Base-by-base conservation (phyloP, 2,797 vertebrate genomes). In the Sebastes vulpes region DNA sequence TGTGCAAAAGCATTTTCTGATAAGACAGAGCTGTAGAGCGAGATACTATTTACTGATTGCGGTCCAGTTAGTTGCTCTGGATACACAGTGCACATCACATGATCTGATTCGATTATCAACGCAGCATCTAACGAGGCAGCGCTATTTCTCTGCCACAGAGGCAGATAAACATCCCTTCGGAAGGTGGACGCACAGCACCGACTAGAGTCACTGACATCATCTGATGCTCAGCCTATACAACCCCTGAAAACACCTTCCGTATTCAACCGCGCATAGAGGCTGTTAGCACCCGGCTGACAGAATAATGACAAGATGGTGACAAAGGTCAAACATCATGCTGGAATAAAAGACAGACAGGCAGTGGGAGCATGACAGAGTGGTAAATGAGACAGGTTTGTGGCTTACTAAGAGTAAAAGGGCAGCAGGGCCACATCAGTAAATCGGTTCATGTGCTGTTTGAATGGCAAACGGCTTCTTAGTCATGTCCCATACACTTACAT, bases 341-440 rank as follows among this genome's bases (percentile, higher is more conserved):
- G 35, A 73, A 66, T 53, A 31, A 57, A 56, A 82, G 38, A 61
- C 32, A 32, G 73, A 69, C 52, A 31, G 12, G 48, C 11, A 28
- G 52, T 2, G 16, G 59, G 16, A 71, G 31, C 11, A 31, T 46
- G 64, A 75, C 23, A 2, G 58, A 68, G 61, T 42, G 57, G 59
- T 60, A 73, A 78, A 84, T 54, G 70, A 86, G 65, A 82, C 50
- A 26, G 23, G 26, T 72, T 67, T 73, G 72, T 78, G 66, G 26
- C 50, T 77, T 42, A 32, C 26, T 48, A 11, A 28, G 11, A 70
- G 50, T 12, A 21, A 66, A 60, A 67, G 70, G 58, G 74, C 52
- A 60, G 66, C 48, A 26, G 42, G 46, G 72, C 5, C 48, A 69
- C 25, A 60, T 63, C 73, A 9, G 21, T 54, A n/a, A 56, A 65